Percentiles rank a stretch among this genome's conserved stretches.
These are phyloP conservation scores for Corvus moneduloides DNA, from an alignment of 2,113 vertebrate genomes.

Conservation along the genomic window DNA sequence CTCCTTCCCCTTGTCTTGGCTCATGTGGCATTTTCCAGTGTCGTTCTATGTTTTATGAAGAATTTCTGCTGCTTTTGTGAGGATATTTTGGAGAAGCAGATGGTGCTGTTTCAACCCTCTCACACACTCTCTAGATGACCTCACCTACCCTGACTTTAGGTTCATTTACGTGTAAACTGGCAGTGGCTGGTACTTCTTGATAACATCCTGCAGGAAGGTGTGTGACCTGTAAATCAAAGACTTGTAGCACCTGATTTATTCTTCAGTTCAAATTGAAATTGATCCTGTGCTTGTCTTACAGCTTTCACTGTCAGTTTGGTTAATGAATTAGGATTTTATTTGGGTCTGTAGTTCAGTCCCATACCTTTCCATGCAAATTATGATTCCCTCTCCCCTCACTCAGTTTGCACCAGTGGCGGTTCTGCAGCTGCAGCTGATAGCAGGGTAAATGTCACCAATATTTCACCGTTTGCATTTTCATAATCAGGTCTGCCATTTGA, in stretches of 20 bases:
- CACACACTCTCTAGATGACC: not conserved
- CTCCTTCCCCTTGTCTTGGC: not conserved
- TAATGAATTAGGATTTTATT: not conserved
- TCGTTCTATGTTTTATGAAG: not conserved
- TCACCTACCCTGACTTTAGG: not conserved
- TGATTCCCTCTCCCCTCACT: not conserved
- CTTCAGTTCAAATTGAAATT: slow-evolving; percentile 15
- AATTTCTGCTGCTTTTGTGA: not conserved
- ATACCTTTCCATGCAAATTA: not conserved
- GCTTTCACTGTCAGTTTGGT: not conserved
- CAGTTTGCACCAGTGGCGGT: not conserved
- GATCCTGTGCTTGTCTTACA: slow-evolving; percentile 1
- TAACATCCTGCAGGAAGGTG: not conserved
- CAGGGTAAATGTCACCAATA: not conserved
- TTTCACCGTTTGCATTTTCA: not conserved
- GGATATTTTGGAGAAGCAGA: not conserved
- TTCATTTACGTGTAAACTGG: not conserved
- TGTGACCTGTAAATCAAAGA: not conserved
- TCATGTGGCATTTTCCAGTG: not conserved
- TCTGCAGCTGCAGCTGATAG: not conserved
- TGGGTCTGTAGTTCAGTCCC: not conserved
- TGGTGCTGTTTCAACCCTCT: not conserved
- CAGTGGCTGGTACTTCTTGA: not conserved
- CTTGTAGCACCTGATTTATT: not conserved
- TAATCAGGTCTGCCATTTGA: not conserved